Evolutionary conservation across 2,113 vertebrate species (phyloP).

Genomic region (Thamnophis sirtalis): DNA sequence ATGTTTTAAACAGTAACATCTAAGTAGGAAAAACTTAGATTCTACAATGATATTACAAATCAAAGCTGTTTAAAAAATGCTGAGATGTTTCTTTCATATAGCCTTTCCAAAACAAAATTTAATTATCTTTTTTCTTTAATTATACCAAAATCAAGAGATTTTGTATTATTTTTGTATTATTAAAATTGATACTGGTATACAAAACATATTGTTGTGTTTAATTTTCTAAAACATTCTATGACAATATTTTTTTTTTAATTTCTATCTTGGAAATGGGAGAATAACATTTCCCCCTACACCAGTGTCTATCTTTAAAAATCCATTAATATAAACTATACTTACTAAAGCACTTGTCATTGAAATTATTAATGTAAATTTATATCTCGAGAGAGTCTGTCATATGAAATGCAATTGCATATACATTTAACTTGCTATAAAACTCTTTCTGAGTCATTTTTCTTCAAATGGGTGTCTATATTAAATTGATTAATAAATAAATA

Average conservation of each 20-base stretch:
- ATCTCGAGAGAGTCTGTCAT: conserved; percentile 55
- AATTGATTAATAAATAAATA: neutral
- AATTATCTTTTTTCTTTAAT: conserved; percentile 24
- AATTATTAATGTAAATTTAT: conserved; percentile 71
- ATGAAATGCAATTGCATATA: conserved; percentile 54
- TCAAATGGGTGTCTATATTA: neutral
- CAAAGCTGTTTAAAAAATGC: neutral
- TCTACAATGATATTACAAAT: conserved; percentile 21
- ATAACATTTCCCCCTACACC: conserved; percentile 43
- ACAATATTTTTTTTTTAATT: conserved; percentile 63
- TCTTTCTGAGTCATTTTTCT: neutral
- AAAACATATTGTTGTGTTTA: conserved; percentile 52
- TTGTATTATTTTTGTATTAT: too few species aligned
- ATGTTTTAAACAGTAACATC: neutral
- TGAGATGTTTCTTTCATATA: conserved; percentile 35
- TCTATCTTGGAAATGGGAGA: conserved; percentile 57
- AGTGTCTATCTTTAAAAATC: conserved; percentile 60
- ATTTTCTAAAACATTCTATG: conserved; percentile 60
- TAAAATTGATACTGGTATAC: conserved; percentile 59
- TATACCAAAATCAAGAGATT: conserved; percentile 13
- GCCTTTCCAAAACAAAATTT: conserved; percentile 28
- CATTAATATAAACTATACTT: conserved; percentile 64
- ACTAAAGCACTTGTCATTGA: conserved; percentile 56
- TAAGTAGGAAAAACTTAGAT: neutral
- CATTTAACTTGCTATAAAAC: conserved; percentile 56